phyloP scores from a whole-genome alignment of 2,888 invertebrate species.

The Enoplolaimus lenunculus region DNA sequence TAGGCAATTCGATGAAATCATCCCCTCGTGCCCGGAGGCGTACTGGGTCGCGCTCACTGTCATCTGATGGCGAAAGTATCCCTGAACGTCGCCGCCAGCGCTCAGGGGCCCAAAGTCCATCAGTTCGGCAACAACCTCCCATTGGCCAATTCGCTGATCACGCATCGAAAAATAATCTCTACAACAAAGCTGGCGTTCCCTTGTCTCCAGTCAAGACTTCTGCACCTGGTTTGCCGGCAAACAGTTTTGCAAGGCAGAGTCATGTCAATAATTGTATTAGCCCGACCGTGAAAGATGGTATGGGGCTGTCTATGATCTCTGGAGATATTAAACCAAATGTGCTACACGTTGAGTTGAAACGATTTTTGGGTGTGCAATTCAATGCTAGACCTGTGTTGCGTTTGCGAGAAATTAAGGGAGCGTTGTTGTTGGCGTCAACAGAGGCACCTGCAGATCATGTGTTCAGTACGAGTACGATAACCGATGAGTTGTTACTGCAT shows the following conservation, averaged over 20 bases:
- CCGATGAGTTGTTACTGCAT: background rate
- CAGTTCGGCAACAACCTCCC: background rate
- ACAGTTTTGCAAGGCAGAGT: too few relatives aligned
- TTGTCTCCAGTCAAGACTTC: background rate
- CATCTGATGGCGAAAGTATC: background rate
- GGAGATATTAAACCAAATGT: background rate
- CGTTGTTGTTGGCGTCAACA: background rate
- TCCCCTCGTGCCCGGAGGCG: background rate
- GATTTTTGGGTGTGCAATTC: background rate
- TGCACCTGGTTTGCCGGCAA: background rate
- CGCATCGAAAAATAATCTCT: too few relatives aligned
- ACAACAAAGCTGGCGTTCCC: background rate
- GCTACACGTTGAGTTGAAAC: background rate
- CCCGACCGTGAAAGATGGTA: background rate
- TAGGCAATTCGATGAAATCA: too few relatives aligned
- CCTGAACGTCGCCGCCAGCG: background rate
- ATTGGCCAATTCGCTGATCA: background rate
- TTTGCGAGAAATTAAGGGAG: background rate
- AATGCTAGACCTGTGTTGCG: background rate
- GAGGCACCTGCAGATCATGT: background rate
- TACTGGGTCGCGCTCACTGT: slow-evolving; percentile 13
- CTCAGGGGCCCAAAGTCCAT: background rate
- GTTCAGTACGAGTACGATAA: background rate
- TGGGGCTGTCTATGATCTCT: background rate
- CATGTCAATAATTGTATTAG: background rate